phyloP scores from a whole-genome alignment of 2,888 invertebrate genomes.

The Polyommatus iphigenia region DNA sequence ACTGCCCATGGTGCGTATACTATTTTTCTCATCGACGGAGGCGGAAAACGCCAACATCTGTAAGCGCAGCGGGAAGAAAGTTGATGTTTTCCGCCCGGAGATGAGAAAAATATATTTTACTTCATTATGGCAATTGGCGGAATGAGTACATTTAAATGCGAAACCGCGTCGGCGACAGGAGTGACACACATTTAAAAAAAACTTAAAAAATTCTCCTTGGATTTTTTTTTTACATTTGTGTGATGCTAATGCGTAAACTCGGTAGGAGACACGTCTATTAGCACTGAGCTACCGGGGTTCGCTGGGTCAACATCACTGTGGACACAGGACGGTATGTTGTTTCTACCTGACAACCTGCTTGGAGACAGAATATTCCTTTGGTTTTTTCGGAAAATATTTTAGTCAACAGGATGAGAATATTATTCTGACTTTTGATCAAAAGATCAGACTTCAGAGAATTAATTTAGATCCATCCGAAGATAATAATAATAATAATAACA shows the following conservation, averaged over 20 bases:
- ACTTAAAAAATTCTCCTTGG: neutral
- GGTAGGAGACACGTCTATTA: slow-evolving; percentile 66
- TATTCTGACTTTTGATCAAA: neutral
- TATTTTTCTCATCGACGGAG: too few relatives aligned
- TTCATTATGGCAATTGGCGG: too few relatives aligned
- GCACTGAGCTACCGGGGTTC: slow-evolving; percentile 74
- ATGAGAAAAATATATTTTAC: too few relatives aligned
- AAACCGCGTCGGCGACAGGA: neutral
- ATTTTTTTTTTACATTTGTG: neutral
- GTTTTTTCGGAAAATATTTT: neutral
- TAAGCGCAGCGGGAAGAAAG: too few relatives aligned
- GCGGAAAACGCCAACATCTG: too few relatives aligned
- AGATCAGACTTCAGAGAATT: neutral
- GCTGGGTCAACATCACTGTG: slow-evolving; percentile 56
- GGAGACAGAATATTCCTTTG: neutral
- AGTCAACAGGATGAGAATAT: neutral
- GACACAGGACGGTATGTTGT: slow-evolving; percentile 36
- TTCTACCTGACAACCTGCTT: slow-evolving; percentile 33
- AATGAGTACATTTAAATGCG: neutral
- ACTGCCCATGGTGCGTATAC: too few relatives aligned
- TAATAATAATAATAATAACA: too few relatives aligned
- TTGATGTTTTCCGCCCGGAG: too few relatives aligned
- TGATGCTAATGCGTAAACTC: slow-evolving; percentile 17
- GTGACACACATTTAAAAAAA: neutral
- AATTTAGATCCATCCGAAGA: too few relatives aligned